Evolutionary conservation across 2,888 invertebrate genomes (phyloP).

Genomic region (Idaea aversata): DNA sequence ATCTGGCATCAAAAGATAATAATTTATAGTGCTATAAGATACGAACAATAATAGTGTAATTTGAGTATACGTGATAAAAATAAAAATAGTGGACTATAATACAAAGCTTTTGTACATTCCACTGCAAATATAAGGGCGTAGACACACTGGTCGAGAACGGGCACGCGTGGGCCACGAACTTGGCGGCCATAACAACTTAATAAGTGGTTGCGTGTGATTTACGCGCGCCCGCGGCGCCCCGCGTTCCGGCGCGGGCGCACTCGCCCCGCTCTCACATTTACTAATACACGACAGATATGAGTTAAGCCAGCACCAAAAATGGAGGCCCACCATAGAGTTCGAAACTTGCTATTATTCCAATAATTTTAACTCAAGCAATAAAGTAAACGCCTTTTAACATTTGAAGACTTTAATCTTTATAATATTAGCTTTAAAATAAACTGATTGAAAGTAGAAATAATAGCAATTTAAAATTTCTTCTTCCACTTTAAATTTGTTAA

Average conservation of each 20-base stretch:
- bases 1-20: background rate
- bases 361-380: no score
- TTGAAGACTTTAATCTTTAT: no score
- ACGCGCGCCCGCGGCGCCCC: conserved; percentile 72
- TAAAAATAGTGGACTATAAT: conserved; percentile 17
- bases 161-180: conserved; percentile 72
- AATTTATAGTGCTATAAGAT: background rate
- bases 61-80: background rate
- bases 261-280: conserved; percentile 57
- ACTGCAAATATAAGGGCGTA: conserved; percentile 70
- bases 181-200: conserved; percentile 77
- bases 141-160: conserved; percentile 50
- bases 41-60: conserved; percentile 1
- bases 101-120: conserved; percentile 45
- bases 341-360: no score
- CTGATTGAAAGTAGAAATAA: no score
- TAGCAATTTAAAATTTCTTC: no score
- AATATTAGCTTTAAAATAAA: no score
- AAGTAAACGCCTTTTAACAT: no score
- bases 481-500: no score
- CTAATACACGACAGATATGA: conserved; percentile 76
- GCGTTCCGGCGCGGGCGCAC: conserved; percentile 54
- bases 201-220: conserved; percentile 77
- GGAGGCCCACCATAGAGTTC: no score
- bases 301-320: conserved; percentile 37